Percentiles rank a stretch among this genome's conserved stretches.
These are phyloP conservation scores for Lepidiolamprologus cunningtoni DNA, from an alignment of 2,113 vertebrate genomes.

Conservation along the genomic window DNA sequence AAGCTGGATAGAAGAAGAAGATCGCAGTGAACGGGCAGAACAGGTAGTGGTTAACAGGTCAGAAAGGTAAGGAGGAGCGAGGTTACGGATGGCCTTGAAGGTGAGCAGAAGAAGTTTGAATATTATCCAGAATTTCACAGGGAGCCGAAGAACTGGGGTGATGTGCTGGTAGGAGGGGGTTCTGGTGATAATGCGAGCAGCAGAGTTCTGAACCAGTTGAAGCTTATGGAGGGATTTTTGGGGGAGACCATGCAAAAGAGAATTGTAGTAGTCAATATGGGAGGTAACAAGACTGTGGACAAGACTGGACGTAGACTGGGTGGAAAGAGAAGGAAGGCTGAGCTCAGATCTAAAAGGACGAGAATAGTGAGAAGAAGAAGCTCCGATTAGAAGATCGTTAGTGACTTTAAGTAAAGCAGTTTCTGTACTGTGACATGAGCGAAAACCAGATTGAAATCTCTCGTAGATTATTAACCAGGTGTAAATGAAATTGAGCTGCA, in stretches of 20 bases:
- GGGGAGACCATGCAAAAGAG: too few relatives aligned
- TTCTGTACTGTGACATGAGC: background rate
- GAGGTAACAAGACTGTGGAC: too few relatives aligned
- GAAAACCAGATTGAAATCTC: background rate
- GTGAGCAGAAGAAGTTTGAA: background rate
- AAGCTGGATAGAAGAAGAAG: background rate
- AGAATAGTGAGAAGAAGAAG: background rate
- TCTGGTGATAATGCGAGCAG: background rate
- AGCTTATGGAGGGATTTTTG: too few relatives aligned
- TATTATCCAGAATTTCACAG: rapidly evolving
- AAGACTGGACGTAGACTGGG: too few relatives aligned
- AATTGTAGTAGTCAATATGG: too few relatives aligned
- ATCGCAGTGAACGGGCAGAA: rapidly evolving
- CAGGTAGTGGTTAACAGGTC: background rate
- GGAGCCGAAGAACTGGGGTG: background rate
- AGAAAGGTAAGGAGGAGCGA: background rate
- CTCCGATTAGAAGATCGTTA: background rate
- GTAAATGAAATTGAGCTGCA: background rate
- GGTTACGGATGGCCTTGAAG: background rate
- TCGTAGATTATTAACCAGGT: background rate
- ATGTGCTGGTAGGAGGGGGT: background rate
- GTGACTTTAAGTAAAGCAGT: background rate
- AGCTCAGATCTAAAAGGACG: background rate
- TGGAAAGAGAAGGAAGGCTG: background rate
- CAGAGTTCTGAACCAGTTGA: too few relatives aligned